phyloP scores from a whole-genome alignment of 2,888 invertebrate genomes.

The Serripes groenlandicus region DNA sequence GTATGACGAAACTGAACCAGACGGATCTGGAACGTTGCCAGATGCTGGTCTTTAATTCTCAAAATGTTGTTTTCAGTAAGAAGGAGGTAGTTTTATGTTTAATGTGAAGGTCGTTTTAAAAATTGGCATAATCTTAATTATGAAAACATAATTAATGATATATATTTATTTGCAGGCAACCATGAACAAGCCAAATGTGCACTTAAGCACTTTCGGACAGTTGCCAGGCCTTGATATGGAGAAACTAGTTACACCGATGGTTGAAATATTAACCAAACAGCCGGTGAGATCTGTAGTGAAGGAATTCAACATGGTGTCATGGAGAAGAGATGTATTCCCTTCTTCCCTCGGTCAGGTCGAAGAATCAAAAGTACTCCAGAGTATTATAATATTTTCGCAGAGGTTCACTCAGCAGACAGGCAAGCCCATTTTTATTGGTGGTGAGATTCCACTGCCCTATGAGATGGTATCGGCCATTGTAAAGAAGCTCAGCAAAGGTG shows the following conservation, averaged over 20 bases:
- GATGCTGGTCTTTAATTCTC: too few species aligned
- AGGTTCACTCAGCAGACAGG: neutral
- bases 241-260: neutral
- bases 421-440: conserved; percentile 9
- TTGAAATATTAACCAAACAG: neutral
- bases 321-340: conserved; percentile 3
- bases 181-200: neutral
- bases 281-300: neutral
- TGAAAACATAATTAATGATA: too few species aligned
- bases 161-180: neutral
- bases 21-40: too few species aligned
- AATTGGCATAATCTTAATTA: too few species aligned
- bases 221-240: neutral
- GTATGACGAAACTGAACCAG: too few species aligned
- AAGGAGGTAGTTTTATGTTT: too few species aligned
- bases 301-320: conserved; percentile 10
- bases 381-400: conserved; percentile 13
- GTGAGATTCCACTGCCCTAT: neutral
- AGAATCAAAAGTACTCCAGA: neutral
- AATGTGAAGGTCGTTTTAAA: too few species aligned
- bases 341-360: neutral
- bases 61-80: too few species aligned
- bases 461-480: neutral
- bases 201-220: neutral
- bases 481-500: neutral